Evolutionary conservation across 2,113 vertebrate genomes (phyloP), one percentile per base, ranked within the genome.

Genomic region (Podiceps cristatus): DNA sequence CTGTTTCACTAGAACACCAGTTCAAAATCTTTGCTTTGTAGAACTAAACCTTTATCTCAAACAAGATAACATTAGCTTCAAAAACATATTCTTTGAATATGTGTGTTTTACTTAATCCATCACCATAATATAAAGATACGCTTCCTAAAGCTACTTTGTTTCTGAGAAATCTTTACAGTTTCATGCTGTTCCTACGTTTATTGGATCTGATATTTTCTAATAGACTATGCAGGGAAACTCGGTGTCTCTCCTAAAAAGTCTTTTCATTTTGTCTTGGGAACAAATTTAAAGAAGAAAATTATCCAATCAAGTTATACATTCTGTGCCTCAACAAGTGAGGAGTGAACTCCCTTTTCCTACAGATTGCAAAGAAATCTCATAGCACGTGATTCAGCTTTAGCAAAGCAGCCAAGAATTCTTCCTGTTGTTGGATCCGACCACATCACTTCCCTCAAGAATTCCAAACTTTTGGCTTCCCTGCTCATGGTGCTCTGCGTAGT

Each of bases 131-230:
- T 7, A 96, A 97, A 97, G 96, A 96, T 94, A 97, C 7, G 3
- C 78, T 96, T 96, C 78, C 95, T 94, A 93, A 96, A 96, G 80
- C 94, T 95, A 94, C 76, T 94, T 79, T 81, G 50, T 89, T 96
- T 96, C 97, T 90, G 59, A 95, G 89, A 97, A 95, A 96, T 96
- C 93, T 90, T 97, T 91, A 95, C 93, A 88, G 49, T 94, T 95
- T 81, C 78, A 47, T 69, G 45, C 88, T 45, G 50, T 56, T 85
- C 42, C 91, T 86, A 12, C 40, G 60, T 93, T 97, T 94, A 95
- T 11, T 95, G 33, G 31, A 35, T 94, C 55, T 75, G 53, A 1
- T 69, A 81, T 81, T 74, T 97, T 94, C 94, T 94, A 82, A 69
- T 2, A 87, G 40, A 56, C 18, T 10, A 56, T 28, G 45, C 50